These are phyloP conservation scores for Camptogramma bilineatum DNA, from an alignment of 2,888 invertebrate species.

Conservation along the genomic window DNA sequence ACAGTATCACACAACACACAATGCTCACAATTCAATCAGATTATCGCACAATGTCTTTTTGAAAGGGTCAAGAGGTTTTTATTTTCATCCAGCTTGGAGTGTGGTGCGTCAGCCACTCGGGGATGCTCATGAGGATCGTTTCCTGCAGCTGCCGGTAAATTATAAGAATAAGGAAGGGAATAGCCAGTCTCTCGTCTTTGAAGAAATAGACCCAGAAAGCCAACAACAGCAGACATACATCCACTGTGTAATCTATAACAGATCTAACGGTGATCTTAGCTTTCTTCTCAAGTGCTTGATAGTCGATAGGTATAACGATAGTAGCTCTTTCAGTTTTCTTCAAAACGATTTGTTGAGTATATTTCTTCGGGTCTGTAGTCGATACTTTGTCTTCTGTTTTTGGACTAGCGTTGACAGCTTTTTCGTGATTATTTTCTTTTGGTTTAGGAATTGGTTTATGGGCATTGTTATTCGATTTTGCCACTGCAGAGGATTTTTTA, in stretches of 20 bases:
- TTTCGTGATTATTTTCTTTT: conserved; percentile 43
- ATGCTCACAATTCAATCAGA: conserved; percentile 71
- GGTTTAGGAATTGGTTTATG: conserved; percentile 48
- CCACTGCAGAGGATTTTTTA: conserved; percentile 36
- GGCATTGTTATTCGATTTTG: conserved; percentile 50
- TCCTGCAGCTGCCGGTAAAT: conserved; percentile 91
- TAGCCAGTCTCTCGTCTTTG: conserved; percentile 91
- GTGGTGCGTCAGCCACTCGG: conserved; percentile 82
- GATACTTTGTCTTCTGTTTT: conserved; percentile 45
- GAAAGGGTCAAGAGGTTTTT: conserved; percentile 76
- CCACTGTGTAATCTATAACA: conserved; percentile 89
- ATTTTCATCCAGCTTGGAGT: conserved; percentile 76
- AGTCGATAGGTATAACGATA: conserved; percentile 79
- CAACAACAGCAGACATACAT: conserved; percentile 89
- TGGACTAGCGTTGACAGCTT: conserved; percentile 30
- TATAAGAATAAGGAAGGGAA: conserved; percentile 91
- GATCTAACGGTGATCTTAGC: conserved; percentile 89
- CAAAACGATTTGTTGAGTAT: conserved; percentile 65
- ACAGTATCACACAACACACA: conserved; percentile 76
- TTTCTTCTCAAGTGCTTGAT: conserved; percentile 85
- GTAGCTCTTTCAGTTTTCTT: conserved; percentile 77
- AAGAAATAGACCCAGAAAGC: conserved; percentile 94
- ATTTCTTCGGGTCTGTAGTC: conserved; percentile 55
- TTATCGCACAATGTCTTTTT: conserved; percentile 76
- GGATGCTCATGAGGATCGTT: conserved; percentile 85